Conservation (phyloP, 2,888 invertebrate genomes). For the Timandra comae region DNA sequence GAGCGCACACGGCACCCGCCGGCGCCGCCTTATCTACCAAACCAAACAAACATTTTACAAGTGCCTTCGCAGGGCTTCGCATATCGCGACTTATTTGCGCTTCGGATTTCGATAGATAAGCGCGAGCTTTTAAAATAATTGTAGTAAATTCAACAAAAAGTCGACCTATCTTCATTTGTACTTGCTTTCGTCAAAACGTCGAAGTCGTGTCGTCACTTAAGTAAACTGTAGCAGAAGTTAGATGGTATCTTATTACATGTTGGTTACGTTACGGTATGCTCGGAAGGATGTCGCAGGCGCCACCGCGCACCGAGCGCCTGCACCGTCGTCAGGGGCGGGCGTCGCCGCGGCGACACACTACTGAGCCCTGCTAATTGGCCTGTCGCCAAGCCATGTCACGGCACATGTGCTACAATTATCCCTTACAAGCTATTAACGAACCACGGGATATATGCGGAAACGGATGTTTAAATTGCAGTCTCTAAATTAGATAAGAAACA, state of each 20-base stretch:
- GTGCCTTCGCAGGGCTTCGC: constrained; percentile 61
- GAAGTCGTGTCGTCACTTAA: constrained; percentile 32
- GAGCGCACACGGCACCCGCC: constrained; percentile 52
- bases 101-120: constrained; percentile 62
- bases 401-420: constrained; percentile 75
- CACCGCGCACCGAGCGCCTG: too few relatives aligned
- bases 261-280: constrained; percentile 39
- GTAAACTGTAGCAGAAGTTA: constrained; percentile 21
- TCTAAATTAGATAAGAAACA: constrained; percentile 58
- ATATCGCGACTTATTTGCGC: constrained; percentile 60
- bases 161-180: too few relatives aligned
- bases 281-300: constrained; percentile 12
- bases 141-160: constrained; percentile 27
- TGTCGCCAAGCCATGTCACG: constrained; percentile 59
- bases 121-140: constrained; percentile 24
- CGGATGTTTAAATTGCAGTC: constrained; percentile 75
- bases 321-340: too few relatives aligned
- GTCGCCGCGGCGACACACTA: constrained; percentile 41
- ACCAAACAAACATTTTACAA: constrained; percentile 67
- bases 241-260: too few relatives aligned
- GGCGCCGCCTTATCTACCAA: constrained; percentile 69
- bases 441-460: constrained; percentile 66
- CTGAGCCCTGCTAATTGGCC: constrained; percentile 68
- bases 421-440: constrained; percentile 69
- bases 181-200: constrained; percentile 24